Base-by-base conservation (phyloP, 2,113 vertebrate species). In the Drymodes brunneopygia region DNA sequence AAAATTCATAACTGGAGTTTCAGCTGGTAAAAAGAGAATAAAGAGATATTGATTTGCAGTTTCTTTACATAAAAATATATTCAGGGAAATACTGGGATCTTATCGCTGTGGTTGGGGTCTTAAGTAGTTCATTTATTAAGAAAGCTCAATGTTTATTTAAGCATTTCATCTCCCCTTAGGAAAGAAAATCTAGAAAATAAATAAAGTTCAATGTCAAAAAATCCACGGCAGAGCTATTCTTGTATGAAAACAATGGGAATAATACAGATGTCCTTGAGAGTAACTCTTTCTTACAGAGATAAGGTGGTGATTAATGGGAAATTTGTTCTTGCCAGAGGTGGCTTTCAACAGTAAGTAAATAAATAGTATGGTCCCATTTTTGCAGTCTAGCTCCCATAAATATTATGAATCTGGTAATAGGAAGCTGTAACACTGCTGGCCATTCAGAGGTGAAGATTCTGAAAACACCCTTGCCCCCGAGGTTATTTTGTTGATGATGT, bases 261-360 rank as follows among this genome's bases (percentile, higher is more conserved):
- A 96, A 95, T 87, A 89, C 31, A 84, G 83, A 92, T 91, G 97
- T 95, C 96, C 94, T 97, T 97, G 97, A 88, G 67, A 96, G 69
- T 36, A 95, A 88, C 85, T 90, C 73, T 70, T 95, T 91, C 88
- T 95, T 90, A 83, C 72, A 81, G 88, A 97, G 95, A 97, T 97
- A 97, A 97, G 94, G 31, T 79, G 65, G 88, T 95, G 96, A 97
- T 97, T 96, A 95, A 97, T 97, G 86, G 94, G 85, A 86, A 90
- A 91, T 96, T 95, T 96, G 95, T 96, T 97, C 97, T 96, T 94
- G 82, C 90, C 88, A 95, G 95, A 90, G 92, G 92, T 83, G 81
- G 86, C 90, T 95, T 91, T 94, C 86, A 90, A 86, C 56, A 69
- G 58, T 81, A 86, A 94, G 90, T 97, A 97, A 97, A 97, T 92